These are phyloP conservation scores for Lichenostomus cassidix DNA, from an alignment of 2,113 vertebrate genomes.

Conservation along the genomic window DNA sequence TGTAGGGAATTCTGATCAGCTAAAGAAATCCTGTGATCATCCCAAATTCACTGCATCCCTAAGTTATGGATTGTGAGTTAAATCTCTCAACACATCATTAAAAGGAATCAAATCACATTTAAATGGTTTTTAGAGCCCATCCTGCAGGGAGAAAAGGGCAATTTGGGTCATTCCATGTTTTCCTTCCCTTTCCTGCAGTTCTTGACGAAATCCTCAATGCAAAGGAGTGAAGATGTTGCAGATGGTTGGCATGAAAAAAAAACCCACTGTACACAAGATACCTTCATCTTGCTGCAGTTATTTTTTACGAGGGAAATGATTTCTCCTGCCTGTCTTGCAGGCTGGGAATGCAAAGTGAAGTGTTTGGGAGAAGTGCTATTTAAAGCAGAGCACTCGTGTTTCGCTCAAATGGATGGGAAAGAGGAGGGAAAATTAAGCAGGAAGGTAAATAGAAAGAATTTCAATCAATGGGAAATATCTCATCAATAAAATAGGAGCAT, in stretches of 20 bases:
- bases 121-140: background rate
- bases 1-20: accelerated
- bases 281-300: conserved; percentile 2
- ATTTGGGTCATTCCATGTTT: background rate
- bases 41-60: background rate
- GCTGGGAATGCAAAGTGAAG: conserved; percentile 42
- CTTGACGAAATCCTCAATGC: background rate
- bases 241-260: conserved; percentile 18
- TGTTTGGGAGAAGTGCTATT: conserved; percentile 16
- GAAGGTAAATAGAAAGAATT: background rate
- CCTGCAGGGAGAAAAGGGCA: background rate
- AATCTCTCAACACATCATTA: background rate
- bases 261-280: background rate
- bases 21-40: background rate
- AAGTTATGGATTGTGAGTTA: accelerated
- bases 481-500: background rate
- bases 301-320: conserved; percentile 48
- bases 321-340: conserved; percentile 23
- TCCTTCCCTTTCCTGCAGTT: background rate
- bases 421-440: background rate
- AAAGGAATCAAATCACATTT: background rate
- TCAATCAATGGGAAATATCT: background rate
- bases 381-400: background rate
- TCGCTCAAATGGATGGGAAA: background rate
- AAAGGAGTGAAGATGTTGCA: conserved; percentile 15